Conservation (phyloP, 2,797 vertebrate species). For the Dipus sagitta region DNA sequence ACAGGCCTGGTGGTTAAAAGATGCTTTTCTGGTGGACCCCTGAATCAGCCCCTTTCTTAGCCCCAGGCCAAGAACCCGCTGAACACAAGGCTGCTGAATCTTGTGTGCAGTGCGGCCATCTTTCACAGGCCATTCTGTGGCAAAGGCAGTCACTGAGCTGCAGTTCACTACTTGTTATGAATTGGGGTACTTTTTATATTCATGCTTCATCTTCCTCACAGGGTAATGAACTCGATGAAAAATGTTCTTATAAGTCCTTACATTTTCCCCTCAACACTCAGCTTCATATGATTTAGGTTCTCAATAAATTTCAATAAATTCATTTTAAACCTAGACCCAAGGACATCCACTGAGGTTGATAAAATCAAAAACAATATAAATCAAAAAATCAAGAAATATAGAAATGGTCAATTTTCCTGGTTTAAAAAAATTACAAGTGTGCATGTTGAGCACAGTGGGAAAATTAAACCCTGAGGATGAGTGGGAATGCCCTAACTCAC, state of each 20-base stretch:
- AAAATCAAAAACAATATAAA: slow-evolving; percentile 53
- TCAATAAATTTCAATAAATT: slow-evolving; percentile 27
- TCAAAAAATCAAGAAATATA: slow-evolving; percentile 35
- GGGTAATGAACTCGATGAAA: not conserved
- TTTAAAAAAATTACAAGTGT: slow-evolving; percentile 13
- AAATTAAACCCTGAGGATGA: slow-evolving; percentile 11
- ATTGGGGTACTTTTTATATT: not conserved
- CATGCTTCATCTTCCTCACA: not conserved
- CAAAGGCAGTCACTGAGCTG: not conserved
- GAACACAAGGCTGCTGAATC: not conserved
- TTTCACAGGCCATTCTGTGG: not conserved
- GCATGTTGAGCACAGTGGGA: not conserved
- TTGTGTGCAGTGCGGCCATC: not conserved
- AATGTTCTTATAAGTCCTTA: not conserved
- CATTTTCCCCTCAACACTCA: not conserved
- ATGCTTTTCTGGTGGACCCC: not conserved
- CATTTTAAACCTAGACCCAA: slow-evolving; percentile 28
- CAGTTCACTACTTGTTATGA: not conserved
- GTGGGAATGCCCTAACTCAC: not conserved
- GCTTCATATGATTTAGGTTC: slow-evolving; percentile 30
- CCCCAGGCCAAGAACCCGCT: fast-evolving
- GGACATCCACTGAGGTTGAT: not conserved
- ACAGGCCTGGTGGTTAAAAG: not conserved
- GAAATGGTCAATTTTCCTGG: not conserved
- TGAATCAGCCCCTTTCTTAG: not conserved